A percentile compares a stretch with the other conserved stretches of the same genome.
phyloP scores from a whole-genome alignment of 2,113 vertebrate species.

The Megatriorchis doriae region DNA sequence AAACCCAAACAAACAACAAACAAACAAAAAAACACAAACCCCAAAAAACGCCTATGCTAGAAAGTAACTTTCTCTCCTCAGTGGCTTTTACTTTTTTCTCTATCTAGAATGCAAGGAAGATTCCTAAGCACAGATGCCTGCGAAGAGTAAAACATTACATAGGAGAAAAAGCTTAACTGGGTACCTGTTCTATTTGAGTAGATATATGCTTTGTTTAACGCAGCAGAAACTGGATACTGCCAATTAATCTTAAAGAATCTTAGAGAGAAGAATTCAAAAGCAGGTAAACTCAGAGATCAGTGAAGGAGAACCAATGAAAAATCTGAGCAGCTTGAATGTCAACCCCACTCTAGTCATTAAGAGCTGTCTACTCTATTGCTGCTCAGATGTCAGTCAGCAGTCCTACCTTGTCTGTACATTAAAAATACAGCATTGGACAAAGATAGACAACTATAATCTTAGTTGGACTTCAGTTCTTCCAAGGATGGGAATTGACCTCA shows the following conservation, averaged over 20 bases:
- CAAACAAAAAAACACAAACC: background rate
- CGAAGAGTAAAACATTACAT: background rate
- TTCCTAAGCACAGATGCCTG: background rate
- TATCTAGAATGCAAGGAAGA: background rate
- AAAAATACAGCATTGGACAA: background rate
- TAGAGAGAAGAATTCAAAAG: background rate
- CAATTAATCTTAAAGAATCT: background rate
- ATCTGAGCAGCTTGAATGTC: background rate
- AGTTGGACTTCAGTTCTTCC: background rate
- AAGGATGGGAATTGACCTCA: background rate
- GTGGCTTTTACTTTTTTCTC: background rate
- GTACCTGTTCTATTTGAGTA: background rate
- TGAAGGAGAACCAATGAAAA: background rate
- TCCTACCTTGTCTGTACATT: background rate
- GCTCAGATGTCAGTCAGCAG: background rate
- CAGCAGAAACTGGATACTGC: background rate
- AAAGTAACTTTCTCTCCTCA: background rate
- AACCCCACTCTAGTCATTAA: background rate
- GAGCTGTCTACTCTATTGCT: background rate
- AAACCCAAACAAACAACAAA: background rate
- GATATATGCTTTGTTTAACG: background rate
- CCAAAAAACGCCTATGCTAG: background rate
- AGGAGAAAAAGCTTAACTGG: background rate
- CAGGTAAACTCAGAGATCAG: background rate
- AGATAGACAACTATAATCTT: background rate